Percentiles rank a stretch among this genome's conserved stretches.
phyloP scores from a whole-genome alignment of 2,113 vertebrate species.

The Triplophysa siluroides region DNA sequence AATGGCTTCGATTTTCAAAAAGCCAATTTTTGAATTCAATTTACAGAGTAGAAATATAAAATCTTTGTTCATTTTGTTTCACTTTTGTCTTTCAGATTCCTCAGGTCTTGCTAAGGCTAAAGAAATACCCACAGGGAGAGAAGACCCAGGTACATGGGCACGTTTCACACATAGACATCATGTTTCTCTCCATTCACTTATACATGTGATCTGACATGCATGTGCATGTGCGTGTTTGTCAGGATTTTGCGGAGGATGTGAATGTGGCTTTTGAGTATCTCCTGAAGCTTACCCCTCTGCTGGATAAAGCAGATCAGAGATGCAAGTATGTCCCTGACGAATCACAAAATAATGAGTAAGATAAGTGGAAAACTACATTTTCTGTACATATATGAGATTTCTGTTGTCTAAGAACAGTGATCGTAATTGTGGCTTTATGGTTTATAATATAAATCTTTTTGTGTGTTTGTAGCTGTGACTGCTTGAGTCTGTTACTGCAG shows the following conservation, averaged over 20 bases:
- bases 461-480: constrained; percentile 84
- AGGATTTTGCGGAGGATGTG: constrained; percentile 96
- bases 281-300: constrained; percentile 90
- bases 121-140: constrained; percentile 90
- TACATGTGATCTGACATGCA: background rate
- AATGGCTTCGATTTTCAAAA: no score
- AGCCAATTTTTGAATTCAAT: no score
- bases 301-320: constrained; percentile 96
- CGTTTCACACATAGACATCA: no score
- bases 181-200: background rate
- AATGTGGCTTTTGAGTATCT: constrained; percentile 91
- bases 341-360: background rate
- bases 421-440: background rate
- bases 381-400: background rate
- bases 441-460: background rate
- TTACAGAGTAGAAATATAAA: no score
- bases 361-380: no score
- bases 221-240: constrained; percentile 11
- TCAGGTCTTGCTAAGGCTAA: constrained; percentile 91
- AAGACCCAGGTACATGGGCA: constrained; percentile 76
- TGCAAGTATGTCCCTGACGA: constrained; percentile 85
- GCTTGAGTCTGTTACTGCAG: constrained; percentile 87
- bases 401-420: background rate
- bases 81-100: constrained; percentile 81
- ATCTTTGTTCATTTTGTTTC: background rate